Conservation (phyloP, 37 sponge, comb jelly and placozoan species). For the Haliclona indistincta region DNA sequence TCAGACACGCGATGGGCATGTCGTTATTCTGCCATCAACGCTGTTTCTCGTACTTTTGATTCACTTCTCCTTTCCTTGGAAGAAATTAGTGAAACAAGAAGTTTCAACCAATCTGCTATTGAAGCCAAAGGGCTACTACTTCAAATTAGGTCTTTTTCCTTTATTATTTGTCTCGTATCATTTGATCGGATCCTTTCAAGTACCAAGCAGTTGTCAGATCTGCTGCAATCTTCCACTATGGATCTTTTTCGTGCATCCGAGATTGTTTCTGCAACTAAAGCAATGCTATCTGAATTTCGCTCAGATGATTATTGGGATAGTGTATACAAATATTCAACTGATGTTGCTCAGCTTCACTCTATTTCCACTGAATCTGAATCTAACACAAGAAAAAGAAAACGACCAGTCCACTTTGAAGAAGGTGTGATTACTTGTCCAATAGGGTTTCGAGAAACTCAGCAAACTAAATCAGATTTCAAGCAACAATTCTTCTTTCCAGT, state of each 20-base stretch:
- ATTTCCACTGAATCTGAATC: not conserved
- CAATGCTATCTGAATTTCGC: not conserved
- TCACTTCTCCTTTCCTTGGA: conserved; percentile 19
- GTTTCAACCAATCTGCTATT: conserved; percentile 12
- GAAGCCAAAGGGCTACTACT: conserved; percentile 40
- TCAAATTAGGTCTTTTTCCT: conserved; percentile 35
- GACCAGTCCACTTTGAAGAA: not conserved
- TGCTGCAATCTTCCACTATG: conserved; percentile 11
- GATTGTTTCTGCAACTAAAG: not conserved
- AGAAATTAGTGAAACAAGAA: not conserved
- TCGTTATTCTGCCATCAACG: conserved; percentile 35
- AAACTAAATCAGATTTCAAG: not conserved
- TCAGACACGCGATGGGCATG: conserved; percentile 62
- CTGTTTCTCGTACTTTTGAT: conserved; percentile 29
- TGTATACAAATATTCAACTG: not conserved
- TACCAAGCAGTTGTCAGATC: conserved; percentile 42
- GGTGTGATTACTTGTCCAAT: too few relatives aligned
- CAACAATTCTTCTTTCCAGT: not conserved
- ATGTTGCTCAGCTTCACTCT: not conserved
- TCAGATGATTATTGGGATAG: not conserved
- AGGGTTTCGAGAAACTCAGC: not conserved
- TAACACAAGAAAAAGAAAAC: not conserved
- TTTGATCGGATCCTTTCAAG: conserved; percentile 33
- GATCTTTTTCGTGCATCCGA: not conserved
- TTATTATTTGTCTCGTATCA: conserved; percentile 15